Evolutionary conservation across 2,113 vertebrate genomes (phyloP).

Genomic region (Gyps fulvus): DNA sequence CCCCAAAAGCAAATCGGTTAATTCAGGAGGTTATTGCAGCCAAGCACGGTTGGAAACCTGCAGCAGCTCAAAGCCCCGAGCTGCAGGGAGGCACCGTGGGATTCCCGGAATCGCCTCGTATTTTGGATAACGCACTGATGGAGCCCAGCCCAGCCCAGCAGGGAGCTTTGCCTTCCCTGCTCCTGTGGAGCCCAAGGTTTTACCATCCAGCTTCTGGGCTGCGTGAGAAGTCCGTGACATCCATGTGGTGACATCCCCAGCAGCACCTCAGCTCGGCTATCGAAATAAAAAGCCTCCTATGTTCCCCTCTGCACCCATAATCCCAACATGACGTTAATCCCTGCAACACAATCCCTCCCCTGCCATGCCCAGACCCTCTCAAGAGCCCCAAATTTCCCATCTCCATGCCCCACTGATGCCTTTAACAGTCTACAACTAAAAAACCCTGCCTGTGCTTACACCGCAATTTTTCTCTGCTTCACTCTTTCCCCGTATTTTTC

Average conservation of each 20-base stretch:
- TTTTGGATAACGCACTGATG: not conserved
- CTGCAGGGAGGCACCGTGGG: rapidly evolving
- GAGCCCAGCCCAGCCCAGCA: not conserved
- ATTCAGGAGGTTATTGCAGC: not conserved
- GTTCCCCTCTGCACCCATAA: not conserved
- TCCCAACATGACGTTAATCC: rapidly evolving
- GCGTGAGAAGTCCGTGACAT: rapidly evolving
- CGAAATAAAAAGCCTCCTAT: rapidly evolving
- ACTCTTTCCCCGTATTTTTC: not conserved
- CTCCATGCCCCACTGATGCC: not conserved
- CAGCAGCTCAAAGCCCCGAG: rapidly evolving
- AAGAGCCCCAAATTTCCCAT: not conserved
- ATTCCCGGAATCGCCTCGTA: not conserved
- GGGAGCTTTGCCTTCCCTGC: not conserved
- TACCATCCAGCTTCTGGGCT: not conserved
- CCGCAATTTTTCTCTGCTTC: not conserved
- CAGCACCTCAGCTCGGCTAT: not conserved
- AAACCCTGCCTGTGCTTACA: not conserved
- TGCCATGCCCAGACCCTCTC: not conserved
- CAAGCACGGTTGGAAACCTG: not conserved
- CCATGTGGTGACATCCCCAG: not conserved
- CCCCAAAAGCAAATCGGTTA: not conserved
- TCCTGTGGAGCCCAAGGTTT: not conserved
- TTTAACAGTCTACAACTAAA: not conserved
- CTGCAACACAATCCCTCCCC: not conserved